Evolutionary conservation across 2,797 vertebrate genomes (phyloP).

Genomic region (Zalophus californianus): DNA sequence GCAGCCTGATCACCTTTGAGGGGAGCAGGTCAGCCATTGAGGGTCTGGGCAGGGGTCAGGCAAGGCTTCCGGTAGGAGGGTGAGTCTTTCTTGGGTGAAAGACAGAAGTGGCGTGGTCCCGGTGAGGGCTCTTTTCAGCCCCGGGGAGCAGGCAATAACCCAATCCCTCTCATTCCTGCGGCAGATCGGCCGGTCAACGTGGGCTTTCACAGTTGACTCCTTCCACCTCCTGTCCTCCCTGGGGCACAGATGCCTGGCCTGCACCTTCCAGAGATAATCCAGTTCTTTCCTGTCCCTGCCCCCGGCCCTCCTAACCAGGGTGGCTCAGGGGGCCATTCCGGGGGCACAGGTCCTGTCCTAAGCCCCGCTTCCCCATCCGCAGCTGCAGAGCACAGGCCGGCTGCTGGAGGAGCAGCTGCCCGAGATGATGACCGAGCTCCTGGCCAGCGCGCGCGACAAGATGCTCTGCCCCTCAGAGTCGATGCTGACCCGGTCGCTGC

Average conservation of each 20-base stretch:
- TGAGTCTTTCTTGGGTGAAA: neutral
- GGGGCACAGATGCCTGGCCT: neutral
- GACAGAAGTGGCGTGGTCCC: neutral
- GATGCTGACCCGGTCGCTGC: slow-evolving; percentile 96
- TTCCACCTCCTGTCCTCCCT: neutral
- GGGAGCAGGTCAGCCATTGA: neutral
- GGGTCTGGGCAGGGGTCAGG: neutral
- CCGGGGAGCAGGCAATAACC: neutral
- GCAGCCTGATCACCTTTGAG: neutral
- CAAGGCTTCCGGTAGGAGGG: slow-evolving; percentile 59
- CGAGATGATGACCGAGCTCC: slow-evolving; percentile 97
- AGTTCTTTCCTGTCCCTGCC: neutral
- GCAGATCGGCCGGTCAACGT: neutral
- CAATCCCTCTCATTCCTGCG: neutral
- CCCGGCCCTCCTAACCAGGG: neutral
- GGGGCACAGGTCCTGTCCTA: neutral
- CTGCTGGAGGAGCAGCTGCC: slow-evolving; percentile 98
- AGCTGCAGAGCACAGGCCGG: slow-evolving; percentile 97
- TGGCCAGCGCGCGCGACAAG: slow-evolving; percentile 96
- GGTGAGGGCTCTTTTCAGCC: neutral
- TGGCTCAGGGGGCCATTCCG: accelerated
- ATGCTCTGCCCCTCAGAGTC: slow-evolving; percentile 98
- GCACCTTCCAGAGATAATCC: neutral
- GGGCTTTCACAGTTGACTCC: neutral
- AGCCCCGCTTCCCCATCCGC: slow-evolving; percentile 73